These are phyloP conservation scores for Anaspis maculata DNA, from an alignment of 2,888 invertebrate species.

Conservation along the genomic window DNA sequence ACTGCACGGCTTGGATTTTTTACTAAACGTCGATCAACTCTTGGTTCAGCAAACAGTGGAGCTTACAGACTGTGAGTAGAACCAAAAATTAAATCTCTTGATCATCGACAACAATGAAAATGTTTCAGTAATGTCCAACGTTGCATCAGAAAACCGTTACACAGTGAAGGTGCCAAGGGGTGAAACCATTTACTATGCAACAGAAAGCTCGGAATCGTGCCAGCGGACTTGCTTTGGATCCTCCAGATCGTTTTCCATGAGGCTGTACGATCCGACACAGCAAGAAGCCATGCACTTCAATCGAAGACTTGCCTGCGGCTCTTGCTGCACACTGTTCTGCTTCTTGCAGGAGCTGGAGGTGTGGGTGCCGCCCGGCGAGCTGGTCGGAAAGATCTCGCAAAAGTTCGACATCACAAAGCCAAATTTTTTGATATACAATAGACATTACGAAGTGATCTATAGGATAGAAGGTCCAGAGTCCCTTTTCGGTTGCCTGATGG, in stretches of 20 bases:
- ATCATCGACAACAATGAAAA: too few species aligned
- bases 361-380: constrained; percentile 61
- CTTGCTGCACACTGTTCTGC: constrained; percentile 60
- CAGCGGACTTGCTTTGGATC: constrained; percentile 66
- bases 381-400: constrained; percentile 63
- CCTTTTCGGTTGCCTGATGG: constrained; percentile 48
- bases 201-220: constrained; percentile 54
- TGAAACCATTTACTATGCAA: constrained; percentile 67
- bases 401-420: constrained; percentile 58
- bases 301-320: constrained; percentile 61
- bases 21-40: constrained; percentile 58
- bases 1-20: constrained; percentile 60
- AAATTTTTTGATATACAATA: constrained; percentile 60
- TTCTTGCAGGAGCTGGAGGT: constrained; percentile 66
- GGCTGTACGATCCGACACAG: constrained; percentile 72
- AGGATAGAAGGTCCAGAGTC: constrained; percentile 64
- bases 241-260: constrained; percentile 67
- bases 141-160: constrained; percentile 65
- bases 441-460: constrained; percentile 53
- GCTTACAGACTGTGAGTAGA: constrained; percentile 58
- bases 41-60: constrained; percentile 76
- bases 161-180: constrained; percentile 63
- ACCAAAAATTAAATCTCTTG: not conserved
- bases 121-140: constrained; percentile 36
- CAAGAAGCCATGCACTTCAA: constrained; percentile 71